Evolutionary conservation across 2,888 invertebrate genomes (phyloP).

Genomic region (Nebria salina): DNA sequence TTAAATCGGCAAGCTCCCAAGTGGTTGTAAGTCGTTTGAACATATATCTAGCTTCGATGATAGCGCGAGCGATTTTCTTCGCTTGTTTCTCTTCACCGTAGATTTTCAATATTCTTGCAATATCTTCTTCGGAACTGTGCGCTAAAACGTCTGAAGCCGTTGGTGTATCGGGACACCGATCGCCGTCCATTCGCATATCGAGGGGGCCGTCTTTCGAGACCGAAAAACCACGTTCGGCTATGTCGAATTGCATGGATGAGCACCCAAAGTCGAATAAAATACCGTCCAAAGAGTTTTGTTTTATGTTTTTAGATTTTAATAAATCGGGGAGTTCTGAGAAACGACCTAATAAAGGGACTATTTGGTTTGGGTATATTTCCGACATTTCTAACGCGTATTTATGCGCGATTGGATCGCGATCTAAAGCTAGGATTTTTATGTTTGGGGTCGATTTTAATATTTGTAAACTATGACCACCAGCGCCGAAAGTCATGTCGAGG

Average conservation of each 20-base stretch:
- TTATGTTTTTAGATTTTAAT: constrained; percentile 68
- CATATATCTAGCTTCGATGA: constrained; percentile 79
- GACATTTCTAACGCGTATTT: constrained; percentile 73
- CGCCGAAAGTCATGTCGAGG: constrained; percentile 96
- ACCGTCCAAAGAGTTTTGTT: constrained; percentile 79
- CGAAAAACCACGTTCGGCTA: constrained; percentile 84
- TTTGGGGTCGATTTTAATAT: constrained; percentile 74
- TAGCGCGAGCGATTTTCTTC: constrained; percentile 85
- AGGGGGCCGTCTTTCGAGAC: constrained; percentile 85
- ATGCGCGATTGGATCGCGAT: constrained; percentile 86
- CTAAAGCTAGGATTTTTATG: constrained; percentile 80
- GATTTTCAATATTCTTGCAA: constrained; percentile 84
- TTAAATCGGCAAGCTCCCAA: constrained; percentile 75
- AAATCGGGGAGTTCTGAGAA: constrained; percentile 87
- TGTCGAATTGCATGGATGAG: constrained; percentile 95
- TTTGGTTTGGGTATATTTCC: constrained; percentile 72
- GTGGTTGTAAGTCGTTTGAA: constrained; percentile 79
- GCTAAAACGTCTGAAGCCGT: constrained; percentile 91
- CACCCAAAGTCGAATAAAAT: constrained; percentile 93
- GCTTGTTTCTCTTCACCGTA: constrained; percentile 93
- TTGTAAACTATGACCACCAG: constrained; percentile 86
- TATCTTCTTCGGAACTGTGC: constrained; percentile 78
- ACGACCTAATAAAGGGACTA: constrained; percentile 83
- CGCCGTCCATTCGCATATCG: constrained; percentile 96
- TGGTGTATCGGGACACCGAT: constrained; percentile 73